Evolutionary conservation across 2,113 vertebrate genomes (phyloP), one percentile per base, ranked within the genome.

Genomic region (Menura novaehollandiae): DNA sequence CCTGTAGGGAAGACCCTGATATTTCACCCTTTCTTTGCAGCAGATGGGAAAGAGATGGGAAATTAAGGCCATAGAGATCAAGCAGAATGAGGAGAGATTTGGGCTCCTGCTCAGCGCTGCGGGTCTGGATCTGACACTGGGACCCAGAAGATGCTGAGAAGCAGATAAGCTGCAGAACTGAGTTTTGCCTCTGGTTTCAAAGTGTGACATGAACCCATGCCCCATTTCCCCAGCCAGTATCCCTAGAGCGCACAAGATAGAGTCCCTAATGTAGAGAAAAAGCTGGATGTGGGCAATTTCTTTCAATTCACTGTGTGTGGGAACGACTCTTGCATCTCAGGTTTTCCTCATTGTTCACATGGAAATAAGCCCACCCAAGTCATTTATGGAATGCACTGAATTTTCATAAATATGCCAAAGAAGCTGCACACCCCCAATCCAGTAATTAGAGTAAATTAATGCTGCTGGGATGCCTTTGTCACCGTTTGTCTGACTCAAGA

Each of bases 191-290:
- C 63, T 84, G 21, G 1, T 80, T 86, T 78, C 2, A 0, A 62
- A 81, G 37, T 0, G 0, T 37, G 32, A 28, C 4, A 1, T 2
- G 2, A 47, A 49, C 44, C 39, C 2, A 0, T 30, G n/a, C 10
- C 33, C 44, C 32, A 18, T 14, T 59, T 86, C 20, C 59, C 37
- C 35, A 47, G 2, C 35, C 64, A 30, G 28, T 18, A 13, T 24
- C 32, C 19, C 41, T 4, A 22, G 32, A 64, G 6, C 6, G 10
- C 3, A 77, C 32, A 56, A 67, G 13, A n/a, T 33, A 2, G 2
- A 15, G 15, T 43, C 39, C 23, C 39, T 66, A 22, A 33, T 0
- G 22, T 2, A 62, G 13, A 49, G 27, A 73, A 92, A 64, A 83
- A 5, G 6, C 15, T 1, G 7, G 46, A 52, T 0, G 4, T 33